Conservation (phyloP, 1,140 invertebrate genomes). For the Cydia splendana region DNA sequence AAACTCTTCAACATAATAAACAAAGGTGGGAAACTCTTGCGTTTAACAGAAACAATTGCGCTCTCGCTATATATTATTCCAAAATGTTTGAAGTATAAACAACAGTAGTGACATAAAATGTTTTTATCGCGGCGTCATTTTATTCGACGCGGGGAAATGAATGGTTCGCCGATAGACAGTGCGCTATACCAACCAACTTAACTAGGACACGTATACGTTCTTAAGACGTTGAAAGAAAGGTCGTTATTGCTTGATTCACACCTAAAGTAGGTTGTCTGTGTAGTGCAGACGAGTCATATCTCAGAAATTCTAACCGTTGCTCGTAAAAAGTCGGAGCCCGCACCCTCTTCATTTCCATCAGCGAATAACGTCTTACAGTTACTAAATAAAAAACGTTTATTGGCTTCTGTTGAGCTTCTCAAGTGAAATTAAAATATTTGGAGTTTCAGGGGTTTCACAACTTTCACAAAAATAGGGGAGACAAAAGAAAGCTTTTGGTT, state of each 20-base stretch:
- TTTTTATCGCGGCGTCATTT: slow-evolving; percentile 59
- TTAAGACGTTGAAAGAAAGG: background rate
- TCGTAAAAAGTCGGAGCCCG: slow-evolving; percentile 61
- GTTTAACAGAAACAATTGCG: slow-evolving; percentile 49
- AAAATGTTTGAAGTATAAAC: slow-evolving; percentile 58
- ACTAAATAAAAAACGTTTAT: slow-evolving; percentile 32
- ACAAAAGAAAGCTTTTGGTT: background rate
- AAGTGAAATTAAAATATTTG: slow-evolving; percentile 19
- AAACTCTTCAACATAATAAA: slow-evolving; percentile 26
- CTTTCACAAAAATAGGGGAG: background rate
- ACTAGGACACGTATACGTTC: background rate
- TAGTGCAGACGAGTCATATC: slow-evolving; percentile 57
- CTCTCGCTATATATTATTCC: slow-evolving; percentile 53
- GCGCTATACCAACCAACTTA: slow-evolving; percentile 7
- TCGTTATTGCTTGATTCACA: slow-evolving; percentile 1
- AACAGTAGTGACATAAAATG: slow-evolving; percentile 69
- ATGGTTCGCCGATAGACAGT: slow-evolving; percentile 26
- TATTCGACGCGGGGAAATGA: slow-evolving; percentile 34
- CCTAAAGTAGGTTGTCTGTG: background rate
- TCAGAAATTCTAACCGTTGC: slow-evolving; percentile 54
- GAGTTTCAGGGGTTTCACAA: background rate
- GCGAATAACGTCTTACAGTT: slow-evolving; percentile 35
- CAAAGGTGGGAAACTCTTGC: slow-evolving; percentile 21
- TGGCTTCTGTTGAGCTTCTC: slow-evolving; percentile 25
- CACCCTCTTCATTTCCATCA: slow-evolving; percentile 58